A percentile compares a stretch with the other conserved stretches of the same genome.
Conservation (phyloP, 2,888 invertebrate genomes). For the Catocala nupta region DNA sequence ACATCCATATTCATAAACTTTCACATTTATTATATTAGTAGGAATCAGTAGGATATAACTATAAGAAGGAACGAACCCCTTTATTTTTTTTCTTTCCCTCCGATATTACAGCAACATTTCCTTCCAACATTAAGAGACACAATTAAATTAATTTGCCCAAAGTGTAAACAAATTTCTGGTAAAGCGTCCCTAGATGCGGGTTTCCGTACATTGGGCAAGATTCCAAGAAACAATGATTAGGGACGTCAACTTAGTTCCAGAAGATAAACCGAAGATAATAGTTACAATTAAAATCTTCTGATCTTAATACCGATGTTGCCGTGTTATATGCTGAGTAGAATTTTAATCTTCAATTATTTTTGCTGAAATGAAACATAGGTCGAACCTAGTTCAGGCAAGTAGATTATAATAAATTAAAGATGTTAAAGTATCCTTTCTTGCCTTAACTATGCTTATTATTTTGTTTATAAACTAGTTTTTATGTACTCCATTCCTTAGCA, state of each 20-base stretch:
- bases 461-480: too few species aligned
- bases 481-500: too few species aligned
- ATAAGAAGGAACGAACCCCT: background rate
- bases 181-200: background rate
- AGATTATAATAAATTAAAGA: too few species aligned
- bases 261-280: background rate
- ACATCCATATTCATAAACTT: too few species aligned
- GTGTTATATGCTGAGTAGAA: background rate
- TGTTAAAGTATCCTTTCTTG: too few species aligned
- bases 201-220: conserved; percentile 33
- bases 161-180: background rate
- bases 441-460: too few species aligned
- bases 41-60: too few species aligned
- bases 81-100: background rate
- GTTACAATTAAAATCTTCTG: background rate
- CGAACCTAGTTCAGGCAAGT: too few species aligned
- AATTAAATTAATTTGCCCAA: background rate
- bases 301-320: background rate
- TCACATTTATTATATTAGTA: too few species aligned
- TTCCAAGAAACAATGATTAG: conserved; percentile 30
- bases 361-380: too few species aligned
- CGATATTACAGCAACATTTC: background rate
- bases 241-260: background rate
- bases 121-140: background rate
- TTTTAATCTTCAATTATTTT: too few species aligned